Percentiles rank a stretch among this genome's conserved stretches.
phyloP scores from a whole-genome alignment of 2,113 vertebrate genomes.

The Myrmecophaga tridactyla region DNA sequence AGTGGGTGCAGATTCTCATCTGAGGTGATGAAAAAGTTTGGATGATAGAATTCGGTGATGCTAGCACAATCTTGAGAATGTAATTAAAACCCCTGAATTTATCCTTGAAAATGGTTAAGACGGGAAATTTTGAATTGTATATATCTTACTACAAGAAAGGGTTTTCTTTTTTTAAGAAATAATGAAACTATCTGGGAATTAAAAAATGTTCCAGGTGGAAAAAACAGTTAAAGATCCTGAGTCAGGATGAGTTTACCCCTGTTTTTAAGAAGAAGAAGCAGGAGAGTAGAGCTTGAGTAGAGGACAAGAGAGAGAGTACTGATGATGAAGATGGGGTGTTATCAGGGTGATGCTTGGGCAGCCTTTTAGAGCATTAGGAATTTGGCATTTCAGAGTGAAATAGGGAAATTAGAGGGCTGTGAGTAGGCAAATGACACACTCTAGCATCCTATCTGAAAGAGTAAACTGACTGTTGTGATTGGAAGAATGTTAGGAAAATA shows the following conservation, averaged over 20 bases:
- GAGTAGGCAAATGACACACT: not conserved
- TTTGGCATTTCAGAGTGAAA: too few relatives aligned
- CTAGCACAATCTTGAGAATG: too few relatives aligned
- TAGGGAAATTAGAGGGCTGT: too few relatives aligned
- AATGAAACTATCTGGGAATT: rapidly evolving
- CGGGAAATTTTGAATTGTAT: too few relatives aligned
- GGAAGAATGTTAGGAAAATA: too few relatives aligned
- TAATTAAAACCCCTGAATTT: too few relatives aligned
- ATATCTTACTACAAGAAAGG: too few relatives aligned
- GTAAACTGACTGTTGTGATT: not conserved
- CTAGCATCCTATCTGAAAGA: not conserved
- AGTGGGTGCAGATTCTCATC: too few relatives aligned
- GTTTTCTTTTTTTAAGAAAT: too few relatives aligned
- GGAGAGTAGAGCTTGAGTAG: rapidly evolving
- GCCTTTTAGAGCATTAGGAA: not conserved
- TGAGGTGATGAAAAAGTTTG: too few relatives aligned
- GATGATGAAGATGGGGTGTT: rapidly evolving
- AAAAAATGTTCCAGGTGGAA: not conserved
- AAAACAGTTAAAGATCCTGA: not conserved
- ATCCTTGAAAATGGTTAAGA: too few relatives aligned
- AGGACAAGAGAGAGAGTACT: rapidly evolving
- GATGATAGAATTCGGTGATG: too few relatives aligned
- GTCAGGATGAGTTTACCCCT: rapidly evolving
- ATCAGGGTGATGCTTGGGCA: rapidly evolving
- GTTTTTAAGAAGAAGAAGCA: not conserved